Base-by-base conservation (phyloP, 1,140 invertebrate species). In the Drosophila melanica region DNA sequence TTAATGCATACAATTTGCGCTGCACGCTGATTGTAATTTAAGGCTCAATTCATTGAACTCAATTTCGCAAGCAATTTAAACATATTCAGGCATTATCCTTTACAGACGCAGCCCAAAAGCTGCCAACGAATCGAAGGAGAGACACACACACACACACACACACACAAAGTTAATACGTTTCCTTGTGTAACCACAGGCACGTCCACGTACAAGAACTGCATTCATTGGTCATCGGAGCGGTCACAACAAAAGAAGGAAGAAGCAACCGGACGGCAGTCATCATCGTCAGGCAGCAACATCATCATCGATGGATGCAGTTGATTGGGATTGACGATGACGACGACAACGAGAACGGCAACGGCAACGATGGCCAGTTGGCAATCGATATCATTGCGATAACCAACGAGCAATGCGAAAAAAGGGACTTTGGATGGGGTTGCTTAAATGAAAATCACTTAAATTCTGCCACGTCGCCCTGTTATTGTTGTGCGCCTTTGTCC, bases 371-470 rank as follows among this genome's bases (percentile, higher is more conserved):
- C 23, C 48, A 51, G 41, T 20, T 33, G 11, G 39, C 23, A 44
- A 58, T 58, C 54, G 54, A 58, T 58, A 58, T 23, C 39, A 71
- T 23, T 39, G 60, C 45, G 48, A 55, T 55, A 55, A 18, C 33
- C 51, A 55, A 9, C 16, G 33, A 37, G 16, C 48, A 58, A 58
- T 65, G 30, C 30, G 39, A 11, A 67, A 39, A 27, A 5, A 27
- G 27, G 27, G 5, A 27, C 5, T 27, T 7, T 27, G 27, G 27
- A 7, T 54, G 18, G 30, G 6, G 14, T 27, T 16, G 66, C 30
- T 51, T 55, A 63, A 70, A 70, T 70, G 67, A 70, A 73, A 68
- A 73, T 73, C 70, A 73, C 70, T 73, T 73, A 68, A 73, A 68
- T 68, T 51, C 41, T 73, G 54, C 54, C 47, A 59, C 63, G 54